Evolutionary conservation across 35 echinoderm and acorn worm species (phyloP), one percentile per base, ranked within the genome.

Genomic region (Strongylocentrotus purpuratus): DNA sequence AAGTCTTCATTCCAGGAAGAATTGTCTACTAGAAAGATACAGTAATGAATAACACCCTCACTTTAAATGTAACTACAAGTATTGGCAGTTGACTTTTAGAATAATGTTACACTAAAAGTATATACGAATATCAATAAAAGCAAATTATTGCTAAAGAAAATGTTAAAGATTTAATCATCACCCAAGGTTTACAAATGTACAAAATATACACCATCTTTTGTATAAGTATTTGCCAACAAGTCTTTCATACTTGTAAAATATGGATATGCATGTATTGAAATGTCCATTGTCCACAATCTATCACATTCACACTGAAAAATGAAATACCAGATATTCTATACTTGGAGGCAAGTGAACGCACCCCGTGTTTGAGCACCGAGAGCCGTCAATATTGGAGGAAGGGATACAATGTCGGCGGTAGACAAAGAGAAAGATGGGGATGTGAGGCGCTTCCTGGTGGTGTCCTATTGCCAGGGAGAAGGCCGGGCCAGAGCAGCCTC

Each of bases 351-450:
- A 78, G 65, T 78, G 65, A 78, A 78, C 65, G 65, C 65, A 78
- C 65, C 65, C 65, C 4, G 20, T 78, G 65, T 78, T 78, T 78
- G 65, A 78, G 65, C 20, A 46, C 31, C 2, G 6, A 46, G 12
- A 25, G 45, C 87, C 20, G 32, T 89, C 32, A 32, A 89, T 89
- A 89, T 89, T 89, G 31, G 45, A 45, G 33, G 45, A 33, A 46
- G 87, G 87, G 87, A 89, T 89, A 89, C 87, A 89, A 89, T 89
- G 87, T 89, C 87, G 87, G 87, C 7, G 45, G 87, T 78, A 89
- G 87, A 89, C 87, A 89, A 89, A 89, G 45, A 89, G 87, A 45
- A n/a, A 46, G 87, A 89, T 28, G 32, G 22, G 65, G 87, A 45
- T 89, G 32, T 89, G 32, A 45, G 45, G 87, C 45, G 31, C 87